These are phyloP conservation scores for Phalloptychus januarius DNA, from an alignment of 2,797 vertebrate species.

Conservation along the genomic window DNA sequence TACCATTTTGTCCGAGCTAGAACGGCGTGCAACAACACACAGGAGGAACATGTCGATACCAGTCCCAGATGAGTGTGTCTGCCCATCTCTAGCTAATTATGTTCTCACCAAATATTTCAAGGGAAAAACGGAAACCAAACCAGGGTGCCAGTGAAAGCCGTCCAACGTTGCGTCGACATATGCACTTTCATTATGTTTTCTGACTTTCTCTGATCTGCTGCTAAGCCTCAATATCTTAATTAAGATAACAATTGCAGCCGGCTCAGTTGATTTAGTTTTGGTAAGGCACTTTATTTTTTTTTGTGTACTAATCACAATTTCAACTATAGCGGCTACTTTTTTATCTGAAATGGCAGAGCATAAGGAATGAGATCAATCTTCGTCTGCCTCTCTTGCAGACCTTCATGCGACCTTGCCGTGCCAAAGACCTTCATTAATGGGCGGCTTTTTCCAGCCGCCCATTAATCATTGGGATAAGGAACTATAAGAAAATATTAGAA, in stretches of 20 bases:
- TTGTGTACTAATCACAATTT: conserved; percentile 23
- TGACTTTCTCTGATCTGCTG: conserved; percentile 56
- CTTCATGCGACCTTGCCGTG: too few relatives aligned
- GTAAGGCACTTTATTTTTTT: conserved; percentile 10
- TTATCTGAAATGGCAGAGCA: conserved; percentile 11
- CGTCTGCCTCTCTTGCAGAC: conserved; percentile 13
- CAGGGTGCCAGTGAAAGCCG: conserved; percentile 41
- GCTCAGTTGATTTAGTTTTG: conserved; percentile 40
- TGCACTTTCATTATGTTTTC: conserved; percentile 51
- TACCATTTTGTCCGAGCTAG: conserved; percentile 76
- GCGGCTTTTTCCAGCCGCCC: conserved; percentile 22
- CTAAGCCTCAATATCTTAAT: conserved; percentile 43
- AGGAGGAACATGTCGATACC: conserved; percentile 51
- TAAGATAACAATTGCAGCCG: conserved; percentile 27
- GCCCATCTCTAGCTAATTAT: conserved; percentile 72
- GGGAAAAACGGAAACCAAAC: conserved; percentile 48
- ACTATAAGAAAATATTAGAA: conserved; percentile 37
- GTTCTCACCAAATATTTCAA: conserved; percentile 68
- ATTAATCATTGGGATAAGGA: conserved; percentile 50
- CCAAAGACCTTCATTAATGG: too few relatives aligned
- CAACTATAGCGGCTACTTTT: conserved; percentile 11
- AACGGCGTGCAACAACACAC: conserved; percentile 61
- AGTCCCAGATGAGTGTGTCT: conserved; percentile 60
- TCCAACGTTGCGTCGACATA: conserved; percentile 51
- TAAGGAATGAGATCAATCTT: conserved; percentile 29